phyloP scores from a whole-genome alignment of 2,888 invertebrate species.

The Sarcophaga variegata region DNA sequence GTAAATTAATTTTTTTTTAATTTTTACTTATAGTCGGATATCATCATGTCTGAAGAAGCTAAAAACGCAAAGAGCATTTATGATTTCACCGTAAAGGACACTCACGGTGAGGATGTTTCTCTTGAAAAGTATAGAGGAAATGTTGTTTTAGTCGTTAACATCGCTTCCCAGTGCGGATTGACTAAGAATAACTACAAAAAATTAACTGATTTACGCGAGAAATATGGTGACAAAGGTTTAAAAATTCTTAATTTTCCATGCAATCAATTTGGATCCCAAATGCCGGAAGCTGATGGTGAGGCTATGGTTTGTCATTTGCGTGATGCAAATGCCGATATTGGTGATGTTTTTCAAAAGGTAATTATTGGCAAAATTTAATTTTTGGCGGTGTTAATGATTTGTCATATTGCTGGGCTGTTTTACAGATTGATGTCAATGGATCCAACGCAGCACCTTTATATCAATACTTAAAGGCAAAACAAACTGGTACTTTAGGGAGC shows the following conservation, averaged over 20 bases:
- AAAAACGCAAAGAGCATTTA: slow-evolving; percentile 85
- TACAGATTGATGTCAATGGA: slow-evolving; percentile 80
- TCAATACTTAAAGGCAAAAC: slow-evolving; percentile 80
- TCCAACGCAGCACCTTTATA: slow-evolving; percentile 79
- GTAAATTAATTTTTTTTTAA: slow-evolving; percentile 1
- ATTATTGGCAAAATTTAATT: neutral
- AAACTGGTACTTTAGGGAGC: slow-evolving; percentile 79
- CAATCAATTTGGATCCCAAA: slow-evolving; percentile 89
- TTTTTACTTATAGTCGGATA: slow-evolving; percentile 74
- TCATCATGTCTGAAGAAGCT: slow-evolving; percentile 79
- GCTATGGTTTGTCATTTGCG: slow-evolving; percentile 86
- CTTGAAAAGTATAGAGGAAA: slow-evolving; percentile 87
- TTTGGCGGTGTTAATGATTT: neutral
- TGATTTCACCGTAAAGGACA: slow-evolving; percentile 89
- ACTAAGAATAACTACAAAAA: slow-evolving; percentile 90
- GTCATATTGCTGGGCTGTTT: neutral
- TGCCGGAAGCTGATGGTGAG: slow-evolving; percentile 86
- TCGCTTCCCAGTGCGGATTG: slow-evolving; percentile 92
- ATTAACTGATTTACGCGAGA: slow-evolving; percentile 87
- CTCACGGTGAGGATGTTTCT: slow-evolving; percentile 87
- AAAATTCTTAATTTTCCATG: slow-evolving; percentile 92
- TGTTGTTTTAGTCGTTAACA: slow-evolving; percentile 92
- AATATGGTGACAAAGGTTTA: slow-evolving; percentile 85
- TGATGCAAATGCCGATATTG: slow-evolving; percentile 83
- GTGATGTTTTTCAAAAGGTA: slow-evolving; percentile 87